Conservation (phyloP, 2,797 vertebrate genomes). For the Tauraco hartlaubi region DNA sequence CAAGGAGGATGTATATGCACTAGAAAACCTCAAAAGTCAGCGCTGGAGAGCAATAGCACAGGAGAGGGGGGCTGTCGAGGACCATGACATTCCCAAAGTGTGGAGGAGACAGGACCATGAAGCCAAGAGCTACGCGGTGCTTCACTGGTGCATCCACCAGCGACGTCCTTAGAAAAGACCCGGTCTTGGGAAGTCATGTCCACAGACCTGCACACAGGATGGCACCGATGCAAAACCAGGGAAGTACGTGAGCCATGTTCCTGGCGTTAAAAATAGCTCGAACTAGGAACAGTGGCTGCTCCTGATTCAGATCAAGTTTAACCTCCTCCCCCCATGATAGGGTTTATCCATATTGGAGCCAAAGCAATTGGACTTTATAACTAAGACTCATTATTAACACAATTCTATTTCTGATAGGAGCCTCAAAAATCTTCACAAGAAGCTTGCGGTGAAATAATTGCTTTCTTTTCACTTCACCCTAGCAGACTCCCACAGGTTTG, state of each 20-base stretch:
- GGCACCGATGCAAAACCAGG: neutral
- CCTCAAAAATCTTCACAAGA: slow-evolving; percentile 8
- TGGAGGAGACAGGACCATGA: neutral
- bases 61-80: neutral
- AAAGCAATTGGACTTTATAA: neutral
- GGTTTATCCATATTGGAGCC: neutral
- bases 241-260: neutral
- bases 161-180: neutral
- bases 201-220: neutral
- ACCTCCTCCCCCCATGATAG: neutral
- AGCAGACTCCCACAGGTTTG: slow-evolving; percentile 29
- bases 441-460: slow-evolving; percentile 8
- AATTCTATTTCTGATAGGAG: neutral
- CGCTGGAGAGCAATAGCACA: neutral
- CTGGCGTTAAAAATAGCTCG: neutral
- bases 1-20: neutral
- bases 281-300: neutral
- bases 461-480: slow-evolving; percentile 24
- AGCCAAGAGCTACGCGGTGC: neutral
- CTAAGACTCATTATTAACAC: neutral
- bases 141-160: neutral
- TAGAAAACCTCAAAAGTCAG: neutral
- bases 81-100: fast-evolving
- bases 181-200: neutral
- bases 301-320: neutral